These are phyloP conservation scores for Diachrysia chrysitis DNA, from an alignment of 2,888 invertebrate species.

Conservation along the genomic window DNA sequence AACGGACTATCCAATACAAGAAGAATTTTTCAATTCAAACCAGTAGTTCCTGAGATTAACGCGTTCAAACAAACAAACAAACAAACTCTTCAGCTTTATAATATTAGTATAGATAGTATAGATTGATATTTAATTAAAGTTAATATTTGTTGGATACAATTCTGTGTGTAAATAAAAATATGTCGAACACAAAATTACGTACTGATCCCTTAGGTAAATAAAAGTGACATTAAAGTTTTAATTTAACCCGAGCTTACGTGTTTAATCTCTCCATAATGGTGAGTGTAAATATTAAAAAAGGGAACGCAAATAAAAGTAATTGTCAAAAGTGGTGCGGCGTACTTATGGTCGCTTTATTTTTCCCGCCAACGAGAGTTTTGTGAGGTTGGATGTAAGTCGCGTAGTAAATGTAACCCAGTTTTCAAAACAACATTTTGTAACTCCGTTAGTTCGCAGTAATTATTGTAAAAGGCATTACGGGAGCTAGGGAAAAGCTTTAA, in stretches of 20 bases:
- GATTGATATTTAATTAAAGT: too few species aligned
- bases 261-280: slow-evolving; percentile 21
- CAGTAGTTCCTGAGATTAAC: too few species aligned
- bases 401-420: slow-evolving; percentile 16
- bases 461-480: background rate
- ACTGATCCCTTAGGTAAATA: background rate
- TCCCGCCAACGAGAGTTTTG: slow-evolving; percentile 16
- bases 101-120: too few species aligned
- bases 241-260: slow-evolving; percentile 10
- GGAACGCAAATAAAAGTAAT: slow-evolving; percentile 38
- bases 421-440: background rate
- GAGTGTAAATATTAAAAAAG: slow-evolving; percentile 38
- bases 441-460: background rate
- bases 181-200: background rate
- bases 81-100: too few species aligned
- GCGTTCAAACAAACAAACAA: too few species aligned
- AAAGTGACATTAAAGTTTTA: slow-evolving; percentile 13
- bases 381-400: background rate
- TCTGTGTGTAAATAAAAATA: background rate
- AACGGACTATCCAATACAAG: too few species aligned
- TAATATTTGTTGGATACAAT: too few species aligned
- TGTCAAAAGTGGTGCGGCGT: slow-evolving; percentile 37
- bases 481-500: background rate
- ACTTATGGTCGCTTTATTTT: slow-evolving; percentile 28
- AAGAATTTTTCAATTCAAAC: too few species aligned